Evolutionary conservation across 2,113 vertebrate genomes (phyloP), one percentile per base, ranked within the genome.

Genomic region (Apeltes quadracus): DNA sequence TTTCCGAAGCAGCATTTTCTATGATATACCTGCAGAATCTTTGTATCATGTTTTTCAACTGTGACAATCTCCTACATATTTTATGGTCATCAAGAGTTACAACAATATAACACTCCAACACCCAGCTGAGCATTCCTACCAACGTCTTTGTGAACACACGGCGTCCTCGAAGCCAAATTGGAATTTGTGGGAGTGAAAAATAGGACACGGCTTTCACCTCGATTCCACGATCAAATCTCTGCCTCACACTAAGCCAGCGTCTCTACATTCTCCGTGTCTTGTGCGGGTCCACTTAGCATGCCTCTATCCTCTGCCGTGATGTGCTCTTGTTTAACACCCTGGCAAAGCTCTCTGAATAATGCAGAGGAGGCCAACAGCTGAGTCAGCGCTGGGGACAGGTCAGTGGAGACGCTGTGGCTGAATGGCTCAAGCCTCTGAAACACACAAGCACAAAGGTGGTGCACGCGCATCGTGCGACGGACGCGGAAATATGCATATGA

Each of bases 371-470:
- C 50, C 56, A 72, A 66, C 58, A 46, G 75, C 90, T 84, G 84
- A 90, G 67, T 91, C 89, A 90, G 91, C 91, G 72, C 39, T 48
- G 72, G 81, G 76, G 83, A 89, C 84, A 86, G 82, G 86, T 87
- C 88, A 87, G 79, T 48, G 61, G 75, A 87, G 81, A 87, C 72
- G 38, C 56, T 36, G 61, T 48, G 43, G 68, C 29, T 78, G 79
- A 87, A 63, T 23, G 12, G 56, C 80, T 79, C 44, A 61, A 71
- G 75, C 80, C 79, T 78, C 65, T 20, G 8, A 15, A 48, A 75
- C 57, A 51, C 69, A 46, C 36, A 69, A 65, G 77, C 50, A 48
- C 72, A 56, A 56, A 68, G 43, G 59, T 23, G 6, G 44, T 2
- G 25, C 69, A 51, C 59, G 11, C 72, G 74, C 69, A 57, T 27